Evolutionary conservation across 1,140 invertebrate species (phyloP), one percentile per base, ranked within the genome.

Genomic region (Ectropis grisescens): DNA sequence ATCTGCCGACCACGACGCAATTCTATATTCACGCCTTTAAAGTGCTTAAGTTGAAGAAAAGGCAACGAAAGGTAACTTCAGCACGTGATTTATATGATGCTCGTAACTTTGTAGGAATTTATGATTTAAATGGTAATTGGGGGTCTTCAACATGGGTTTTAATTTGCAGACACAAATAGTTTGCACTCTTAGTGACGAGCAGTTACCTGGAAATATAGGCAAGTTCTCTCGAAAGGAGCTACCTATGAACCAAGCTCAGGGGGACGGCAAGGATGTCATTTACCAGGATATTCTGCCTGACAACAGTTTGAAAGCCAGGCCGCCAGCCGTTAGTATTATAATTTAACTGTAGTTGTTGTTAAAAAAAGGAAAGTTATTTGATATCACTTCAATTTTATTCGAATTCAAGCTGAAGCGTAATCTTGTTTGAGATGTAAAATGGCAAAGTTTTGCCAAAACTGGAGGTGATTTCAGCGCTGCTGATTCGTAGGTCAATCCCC

Each of bases 1-100:
- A 82, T 28, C 68, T 82, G 23, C 81, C 84, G 1, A 34, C 43
- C 0, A 82, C 79, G 1, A 68, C 76, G 11, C 76, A 69, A 25
- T 86, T 86, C 51, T 72, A 67, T 34, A 64, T 86, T 11, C 83
- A 85, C 38, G 83, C 82, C 6, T 72, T 86, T 31, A 85, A 85
- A 65, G 82, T 84, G 3, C 42, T 82, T 2, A 80, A 76, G 40
- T 33, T 79, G 13, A 72, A 69, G 37, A 80, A 82, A 40, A 69
- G 37, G 36, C 47, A 76, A 35, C 50, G 51, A 1, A 74, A 72
- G 64, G 74, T 75, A 50, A 15, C n/a, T n/a, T n/a, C 11, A 30
- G 8, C 12, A 14, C 11, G 8, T 4, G 8, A 19, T 19, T 4
- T 8, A 19, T 19, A 8, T 19, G 8, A 19, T 19, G 8, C 3